These are phyloP conservation scores for Amphipoea oculea DNA, from an alignment of 2,888 invertebrate genomes.

Conservation along the genomic window DNA sequence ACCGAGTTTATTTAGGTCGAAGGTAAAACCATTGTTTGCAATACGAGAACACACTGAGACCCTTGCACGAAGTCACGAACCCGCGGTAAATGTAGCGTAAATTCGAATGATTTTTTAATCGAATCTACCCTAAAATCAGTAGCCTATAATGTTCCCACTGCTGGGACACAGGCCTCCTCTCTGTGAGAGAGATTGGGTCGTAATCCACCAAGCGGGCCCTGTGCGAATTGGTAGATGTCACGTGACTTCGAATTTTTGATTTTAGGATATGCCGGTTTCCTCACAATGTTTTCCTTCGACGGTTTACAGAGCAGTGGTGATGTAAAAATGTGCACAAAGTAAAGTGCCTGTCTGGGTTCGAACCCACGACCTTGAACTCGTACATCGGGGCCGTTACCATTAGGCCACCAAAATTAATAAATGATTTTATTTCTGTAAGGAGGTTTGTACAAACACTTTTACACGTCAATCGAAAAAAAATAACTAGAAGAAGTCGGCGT, in stretches of 20 bases:
- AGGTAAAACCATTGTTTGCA: conserved; percentile 58
- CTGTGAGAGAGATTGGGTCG: not conserved
- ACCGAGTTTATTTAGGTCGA: conserved; percentile 75
- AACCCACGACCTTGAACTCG: too few species aligned
- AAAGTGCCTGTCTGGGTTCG: not conserved
- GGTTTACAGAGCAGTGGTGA: not conserved
- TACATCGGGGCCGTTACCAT: not conserved
- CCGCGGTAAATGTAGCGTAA: not conserved
- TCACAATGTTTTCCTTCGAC: not conserved
- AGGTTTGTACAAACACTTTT: too few species aligned
- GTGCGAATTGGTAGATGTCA: not conserved
- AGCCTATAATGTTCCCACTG: not conserved
- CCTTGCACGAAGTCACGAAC: too few species aligned
- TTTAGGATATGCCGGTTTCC: not conserved
- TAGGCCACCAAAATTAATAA: not conserved
- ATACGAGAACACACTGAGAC: conserved; percentile 18
- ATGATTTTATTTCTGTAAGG: not conserved
- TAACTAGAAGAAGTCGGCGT: not conserved
- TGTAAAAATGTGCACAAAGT: not conserved
- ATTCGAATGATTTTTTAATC: not conserved
- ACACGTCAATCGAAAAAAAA: not conserved
- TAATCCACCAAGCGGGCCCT: not conserved
- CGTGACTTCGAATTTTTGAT: not conserved
- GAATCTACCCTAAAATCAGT: not conserved
- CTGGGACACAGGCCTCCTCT: not conserved